Evolutionary conservation across 2,113 vertebrate species (phyloP), one percentile per base, ranked within the genome.

Genomic region (Nicator chloris): DNA sequence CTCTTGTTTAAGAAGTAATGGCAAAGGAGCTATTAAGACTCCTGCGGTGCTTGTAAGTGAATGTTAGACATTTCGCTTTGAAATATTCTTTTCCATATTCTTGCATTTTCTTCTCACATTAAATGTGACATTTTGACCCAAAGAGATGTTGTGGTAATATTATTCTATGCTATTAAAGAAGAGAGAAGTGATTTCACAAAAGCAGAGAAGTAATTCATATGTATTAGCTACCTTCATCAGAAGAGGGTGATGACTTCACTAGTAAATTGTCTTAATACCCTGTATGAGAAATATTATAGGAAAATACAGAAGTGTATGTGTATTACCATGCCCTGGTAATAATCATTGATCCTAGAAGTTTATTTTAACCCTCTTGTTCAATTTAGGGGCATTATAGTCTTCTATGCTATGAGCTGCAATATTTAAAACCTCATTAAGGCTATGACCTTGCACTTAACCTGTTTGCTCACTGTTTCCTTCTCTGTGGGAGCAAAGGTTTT

Each of bases 351-450:
- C 27, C 21, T 21, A 66, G 37, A 45, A 47, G 59, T 70, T 80
- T 76, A 42, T 70, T 94, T 94, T 86, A 86, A 88, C 16, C 5
- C 16, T 78, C 51, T 63, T 83, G 16, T 80, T 93, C 60, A 83
- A 66, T 66, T 93, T 90, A 50, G 24, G 19, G 47, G 49, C 33
- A 45, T 45, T 83, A 65, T 24, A 70, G 60, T 50, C 30, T 81
- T 9, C 76, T 71, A 13, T 59, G 59, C 21, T 86, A 20, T 77
- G 59, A 93, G 33, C n/a, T 70, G 79, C 47, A 94, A 73, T 92
- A 73, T 92, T 92, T 96, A 94, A 93, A 92, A 86, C 51, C 56
- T 83, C 86, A 59, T 81, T 95, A 93, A 86, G 56, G 51, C 60
- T 59, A 18, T 21, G 56, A 93, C 91, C 86, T 90, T 88, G 30